These are phyloP conservation scores for Dolichopus griseipennis DNA, from an alignment of 2,888 invertebrate genomes.

Conservation along the genomic window DNA sequence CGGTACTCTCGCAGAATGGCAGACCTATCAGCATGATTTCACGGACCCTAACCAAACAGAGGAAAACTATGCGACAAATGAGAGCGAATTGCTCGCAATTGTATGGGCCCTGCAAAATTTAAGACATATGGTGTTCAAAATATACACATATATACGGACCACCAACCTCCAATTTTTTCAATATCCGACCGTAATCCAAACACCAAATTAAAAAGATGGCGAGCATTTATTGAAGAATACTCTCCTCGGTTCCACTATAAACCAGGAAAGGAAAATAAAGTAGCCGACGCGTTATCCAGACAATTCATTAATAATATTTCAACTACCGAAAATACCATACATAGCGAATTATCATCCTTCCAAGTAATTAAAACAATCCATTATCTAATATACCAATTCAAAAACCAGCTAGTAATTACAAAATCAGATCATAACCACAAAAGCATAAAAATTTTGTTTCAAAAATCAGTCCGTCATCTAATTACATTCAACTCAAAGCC, in stretches of 20 bases:
- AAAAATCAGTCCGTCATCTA: too few relatives aligned
- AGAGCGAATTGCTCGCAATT: slow-evolving; percentile 34
- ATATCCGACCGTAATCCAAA: slow-evolving; percentile 22
- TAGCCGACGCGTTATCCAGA: too few relatives aligned
- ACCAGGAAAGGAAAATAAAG: too few relatives aligned
- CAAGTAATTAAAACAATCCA: slow-evolving; percentile 13
- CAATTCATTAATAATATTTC: too few relatives aligned
- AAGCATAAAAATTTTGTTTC: too few relatives aligned
- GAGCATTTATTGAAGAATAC: neutral
- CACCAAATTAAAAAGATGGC: neutral
- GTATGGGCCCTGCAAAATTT: slow-evolving; percentile 34
- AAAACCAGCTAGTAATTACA: slow-evolving; percentile 15
- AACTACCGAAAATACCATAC: too few relatives aligned
- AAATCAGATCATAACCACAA: too few relatives aligned
- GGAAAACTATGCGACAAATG: slow-evolving; percentile 27
- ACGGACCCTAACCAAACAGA: slow-evolving; percentile 9
- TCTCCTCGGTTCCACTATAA: neutral
- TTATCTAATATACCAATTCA: slow-evolving; percentile 18
- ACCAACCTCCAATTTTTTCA: slow-evolving; percentile 22
- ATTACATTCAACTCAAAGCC: too few relatives aligned
- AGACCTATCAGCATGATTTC: neutral
- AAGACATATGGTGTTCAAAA: slow-evolving; percentile 29
- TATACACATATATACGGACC: slow-evolving; percentile 22
- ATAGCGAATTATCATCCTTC: neutral
- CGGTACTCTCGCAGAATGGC: neutral